Percentiles rank a stretch among this genome's conserved stretches.
phyloP scores from a whole-genome alignment of 2,888 invertebrate species.

The Rhopalosiphum nymphaeae region DNA sequence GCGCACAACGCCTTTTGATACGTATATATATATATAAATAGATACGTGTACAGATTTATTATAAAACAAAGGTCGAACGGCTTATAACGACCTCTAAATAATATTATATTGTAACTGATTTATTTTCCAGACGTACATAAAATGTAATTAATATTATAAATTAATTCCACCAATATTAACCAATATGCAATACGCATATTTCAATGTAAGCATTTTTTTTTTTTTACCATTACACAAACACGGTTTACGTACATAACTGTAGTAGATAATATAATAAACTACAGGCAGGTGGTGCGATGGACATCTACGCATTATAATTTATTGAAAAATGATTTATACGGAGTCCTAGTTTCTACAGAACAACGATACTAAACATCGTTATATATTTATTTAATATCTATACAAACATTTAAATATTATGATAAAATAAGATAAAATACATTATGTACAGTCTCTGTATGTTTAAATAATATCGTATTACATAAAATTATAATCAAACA shows the following conservation, averaged over 20 bases:
- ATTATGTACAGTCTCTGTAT: neutral
- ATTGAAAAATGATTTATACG: neutral
- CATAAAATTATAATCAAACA: neutral
- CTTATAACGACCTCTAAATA: neutral
- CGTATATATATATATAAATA: neutral
- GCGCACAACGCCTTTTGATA: neutral
- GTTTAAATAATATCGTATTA: neutral
- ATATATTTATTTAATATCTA: neutral
- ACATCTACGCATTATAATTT: neutral
- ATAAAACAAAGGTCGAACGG: neutral
- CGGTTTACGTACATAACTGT: neutral
- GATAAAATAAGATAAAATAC: neutral
- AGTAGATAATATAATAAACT: neutral
- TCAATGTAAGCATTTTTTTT: neutral
- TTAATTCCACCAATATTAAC: no score
- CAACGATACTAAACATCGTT: neutral
- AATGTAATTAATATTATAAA: neutral
- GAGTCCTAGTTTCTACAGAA: neutral
- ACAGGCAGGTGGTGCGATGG: neutral
- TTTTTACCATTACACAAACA: neutral
- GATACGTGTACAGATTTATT: neutral
- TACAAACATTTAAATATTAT: neutral
- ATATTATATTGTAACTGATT: neutral
- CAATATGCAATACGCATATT: neutral
- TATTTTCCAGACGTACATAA: neutral